Evolutionary conservation across 2,797 vertebrate genomes (phyloP).

Genomic region (Periophthalmus magnuspinnatus): DNA sequence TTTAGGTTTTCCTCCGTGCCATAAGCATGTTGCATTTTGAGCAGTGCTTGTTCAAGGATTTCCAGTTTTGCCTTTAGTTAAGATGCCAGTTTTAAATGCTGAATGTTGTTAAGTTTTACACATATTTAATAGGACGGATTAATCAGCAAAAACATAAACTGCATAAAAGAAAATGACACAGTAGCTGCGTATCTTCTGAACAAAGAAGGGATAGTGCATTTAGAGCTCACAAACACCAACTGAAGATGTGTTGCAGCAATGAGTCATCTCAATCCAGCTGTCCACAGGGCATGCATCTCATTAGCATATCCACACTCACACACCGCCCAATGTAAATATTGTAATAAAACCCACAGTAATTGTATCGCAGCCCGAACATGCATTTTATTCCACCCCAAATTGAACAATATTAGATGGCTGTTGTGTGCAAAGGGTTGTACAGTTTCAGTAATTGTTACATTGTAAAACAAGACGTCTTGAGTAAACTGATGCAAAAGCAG

Average conservation of each 20-base stretch:
- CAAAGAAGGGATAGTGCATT: constrained; percentile 69
- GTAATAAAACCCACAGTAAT: constrained; percentile 77
- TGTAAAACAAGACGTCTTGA: constrained; percentile 27
- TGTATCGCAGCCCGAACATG: constrained; percentile 54
- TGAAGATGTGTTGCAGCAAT: constrained; percentile 81
- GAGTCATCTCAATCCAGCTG: constrained; percentile 83
- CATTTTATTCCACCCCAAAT: constrained; percentile 58
- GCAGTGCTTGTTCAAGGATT: too few species aligned
- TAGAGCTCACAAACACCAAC: constrained; percentile 75
- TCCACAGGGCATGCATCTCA: constrained; percentile 82
- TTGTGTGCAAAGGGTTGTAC: constrained; percentile 36
- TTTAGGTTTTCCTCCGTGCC: too few species aligned
- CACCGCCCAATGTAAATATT: constrained; percentile 82
- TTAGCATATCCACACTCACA: constrained; percentile 80
- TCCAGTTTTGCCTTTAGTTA: too few species aligned
- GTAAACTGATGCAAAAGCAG: constrained; percentile 38
- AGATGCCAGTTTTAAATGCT: too few species aligned
- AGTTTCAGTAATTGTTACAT: constrained; percentile 59
- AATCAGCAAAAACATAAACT: background rate
- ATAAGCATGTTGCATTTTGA: too few species aligned
- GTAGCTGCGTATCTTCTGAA: constrained; percentile 49
- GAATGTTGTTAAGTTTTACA: too few species aligned
- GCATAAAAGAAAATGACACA: constrained; percentile 15
- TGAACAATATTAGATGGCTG: constrained; percentile 60
- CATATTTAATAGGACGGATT: background rate